Base-by-base conservation (phyloP, 2,888 invertebrate genomes). In the Nasonia oneida region DNA sequence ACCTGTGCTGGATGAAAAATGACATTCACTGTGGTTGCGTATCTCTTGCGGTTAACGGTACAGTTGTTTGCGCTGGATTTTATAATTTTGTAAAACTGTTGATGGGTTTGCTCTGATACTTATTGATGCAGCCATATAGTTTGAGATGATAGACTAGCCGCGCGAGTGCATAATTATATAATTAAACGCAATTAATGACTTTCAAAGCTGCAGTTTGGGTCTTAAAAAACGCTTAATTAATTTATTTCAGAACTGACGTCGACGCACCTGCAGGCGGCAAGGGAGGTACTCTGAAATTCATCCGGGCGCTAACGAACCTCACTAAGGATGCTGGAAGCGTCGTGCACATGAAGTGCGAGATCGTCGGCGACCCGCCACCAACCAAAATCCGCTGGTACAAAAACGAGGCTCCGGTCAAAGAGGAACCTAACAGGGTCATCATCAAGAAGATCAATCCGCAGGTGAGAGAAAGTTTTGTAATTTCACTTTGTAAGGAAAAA, bases 331-430 rank as follows among this genome's bases (percentile, higher is more conserved):
- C 94, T 6, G 96, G 96, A 4, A 95, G 95, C 85, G 94, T 94
- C 53, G 94, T 95, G 33, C 94, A 95, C 88, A 94, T 96, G 89
- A 92, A 95, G 74, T 97, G 97, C 91, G 96, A 96, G 91, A 96
- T 96, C 73, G 93, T 94, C 18, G 95, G 95, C 0, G 94, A 94
- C 89, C 95, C 95, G 0, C 94, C 94, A 0, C 95, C 95, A 50
- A 93, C 92, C 64, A 94, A 94, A 89, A 94, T 96, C 88, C 93
- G 93, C 73, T 97, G 96, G 96, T 95, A 94, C 91, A 95, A 95
- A 91, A 95, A 96, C 90, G 94, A 94, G 88, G 94, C 94, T 3
- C 95, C 94, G 0, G 90, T 96, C 2, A 90, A 90, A 39, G 92
- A 93, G 64, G 93, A 94, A 87, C 92, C 93, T 74, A 93, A 93